A percentile compares a stretch with the other conserved stretches of the same genome.
These are phyloP conservation scores for Ctenosaura bakeri DNA, from an alignment of 2,797 vertebrate genomes.

Conservation along the genomic window DNA sequence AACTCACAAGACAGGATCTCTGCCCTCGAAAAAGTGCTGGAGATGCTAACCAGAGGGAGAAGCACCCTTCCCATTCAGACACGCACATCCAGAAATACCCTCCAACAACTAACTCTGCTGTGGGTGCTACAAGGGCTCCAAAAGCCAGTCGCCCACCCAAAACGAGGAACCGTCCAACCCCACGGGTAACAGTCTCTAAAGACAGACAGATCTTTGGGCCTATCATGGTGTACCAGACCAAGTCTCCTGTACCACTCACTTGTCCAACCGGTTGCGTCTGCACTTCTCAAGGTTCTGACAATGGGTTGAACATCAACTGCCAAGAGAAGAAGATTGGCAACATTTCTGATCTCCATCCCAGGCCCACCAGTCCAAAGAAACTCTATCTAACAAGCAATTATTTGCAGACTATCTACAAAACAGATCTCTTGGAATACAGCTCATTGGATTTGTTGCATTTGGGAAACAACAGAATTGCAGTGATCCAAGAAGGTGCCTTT, in stretches of 20 bases:
- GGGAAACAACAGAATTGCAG: conserved; percentile 95
- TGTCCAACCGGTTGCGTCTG: conserved; percentile 94
- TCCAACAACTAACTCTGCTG: conserved; percentile 88
- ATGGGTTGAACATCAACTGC: conserved; percentile 95
- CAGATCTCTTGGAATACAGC: conserved; percentile 90
- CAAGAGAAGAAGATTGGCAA: conserved; percentile 95
- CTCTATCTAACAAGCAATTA: conserved; percentile 98
- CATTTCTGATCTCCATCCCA: conserved; percentile 93
- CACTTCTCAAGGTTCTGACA: conserved; percentile 94
- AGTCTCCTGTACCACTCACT: conserved; percentile 92
- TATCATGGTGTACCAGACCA: conserved; percentile 99
- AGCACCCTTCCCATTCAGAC: conserved; percentile 85
- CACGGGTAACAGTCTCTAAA: conserved; percentile 89
- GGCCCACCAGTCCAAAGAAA: conserved; percentile 95
- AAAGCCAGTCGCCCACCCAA: conserved; percentile 95
- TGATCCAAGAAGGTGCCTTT: conserved; percentile 95
- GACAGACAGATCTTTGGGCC: conserved; percentile 96
- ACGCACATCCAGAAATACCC: conserved; percentile 85
- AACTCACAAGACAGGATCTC: conserved; percentile 95
- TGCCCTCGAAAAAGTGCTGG: conserved; percentile 91
- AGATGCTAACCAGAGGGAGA: conserved; percentile 84
- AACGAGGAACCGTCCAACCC: conserved; percentile 92
- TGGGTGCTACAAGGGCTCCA: conserved; percentile 88
- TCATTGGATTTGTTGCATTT: conserved; percentile 95
- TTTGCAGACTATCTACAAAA: conserved; percentile 91